These are phyloP conservation scores for Caenorhabditis angaria DNA, from an alignment of 2,888 invertebrate species.

Conservation along the genomic window DNA sequence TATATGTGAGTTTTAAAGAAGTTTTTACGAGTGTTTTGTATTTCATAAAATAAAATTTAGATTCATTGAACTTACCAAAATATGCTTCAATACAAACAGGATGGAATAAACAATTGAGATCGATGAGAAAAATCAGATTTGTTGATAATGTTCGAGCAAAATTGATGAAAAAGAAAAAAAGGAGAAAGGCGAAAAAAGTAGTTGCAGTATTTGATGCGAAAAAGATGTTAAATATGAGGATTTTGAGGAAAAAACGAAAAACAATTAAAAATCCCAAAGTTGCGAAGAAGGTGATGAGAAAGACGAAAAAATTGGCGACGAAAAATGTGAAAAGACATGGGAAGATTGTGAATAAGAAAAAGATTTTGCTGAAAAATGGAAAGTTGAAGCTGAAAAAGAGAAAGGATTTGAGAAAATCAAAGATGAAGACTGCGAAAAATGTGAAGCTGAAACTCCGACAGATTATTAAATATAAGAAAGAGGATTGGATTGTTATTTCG, in stretches of 20 bases:
- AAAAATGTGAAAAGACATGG: not conserved
- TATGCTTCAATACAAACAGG: constrained; percentile 25
- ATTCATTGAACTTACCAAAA: constrained; percentile 18
- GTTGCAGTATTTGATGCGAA: not conserved
- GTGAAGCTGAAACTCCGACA: not conserved
- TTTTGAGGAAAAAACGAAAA: not conserved
- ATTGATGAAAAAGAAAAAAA: constrained; percentile 13
- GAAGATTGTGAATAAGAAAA: not conserved
- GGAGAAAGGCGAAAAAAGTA: not conserved
- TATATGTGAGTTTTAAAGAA: constrained; percentile 1
- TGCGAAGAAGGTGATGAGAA: not conserved
- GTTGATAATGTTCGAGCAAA: constrained; percentile 14
- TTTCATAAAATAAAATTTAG: not conserved
- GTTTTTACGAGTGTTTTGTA: constrained; percentile 10
- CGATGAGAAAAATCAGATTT: constrained; percentile 11
- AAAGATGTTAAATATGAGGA: not conserved
- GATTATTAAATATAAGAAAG: not conserved
- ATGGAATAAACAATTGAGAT: constrained; percentile 15
- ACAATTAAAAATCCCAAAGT: not conserved
- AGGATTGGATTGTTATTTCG: constrained; percentile 22
- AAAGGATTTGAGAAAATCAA: no score
- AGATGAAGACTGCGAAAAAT: not conserved
- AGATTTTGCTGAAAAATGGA: not conserved
- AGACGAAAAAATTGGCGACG: not conserved
- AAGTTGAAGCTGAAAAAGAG: constrained; percentile 2